Evolutionary conservation across 2,888 invertebrate genomes (phyloP).

Genomic region (Chouioia cunea): DNA sequence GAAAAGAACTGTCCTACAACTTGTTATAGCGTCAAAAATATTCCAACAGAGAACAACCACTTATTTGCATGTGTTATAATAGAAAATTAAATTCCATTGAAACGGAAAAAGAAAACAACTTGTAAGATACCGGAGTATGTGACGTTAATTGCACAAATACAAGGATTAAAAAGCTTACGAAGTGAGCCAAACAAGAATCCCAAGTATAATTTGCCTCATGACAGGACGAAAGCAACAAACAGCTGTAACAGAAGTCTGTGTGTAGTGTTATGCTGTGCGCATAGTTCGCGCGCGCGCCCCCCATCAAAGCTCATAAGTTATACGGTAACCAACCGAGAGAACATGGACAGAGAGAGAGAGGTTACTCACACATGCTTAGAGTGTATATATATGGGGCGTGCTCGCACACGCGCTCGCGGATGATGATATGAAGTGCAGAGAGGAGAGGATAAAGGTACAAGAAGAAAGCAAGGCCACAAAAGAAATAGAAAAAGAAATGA

Average conservation of each 20-base stretch:
- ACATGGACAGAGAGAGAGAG: background rate
- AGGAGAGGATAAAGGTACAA: slow-evolving; percentile 24
- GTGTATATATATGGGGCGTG: slow-evolving; percentile 7
- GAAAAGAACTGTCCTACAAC: no score
- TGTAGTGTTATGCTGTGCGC: background rate
- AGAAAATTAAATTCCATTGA: no score
- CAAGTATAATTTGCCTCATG: slow-evolving; percentile 36
- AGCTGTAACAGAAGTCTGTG: slow-evolving; percentile 5
- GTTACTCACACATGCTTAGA: no score
- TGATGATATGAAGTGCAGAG: slow-evolving; percentile 35
- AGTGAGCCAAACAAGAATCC: no score
- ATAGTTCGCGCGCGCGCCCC: slow-evolving; percentile 49
- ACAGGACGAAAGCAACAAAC: slow-evolving; percentile 38
- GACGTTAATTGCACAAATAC: no score
- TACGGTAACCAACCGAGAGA: slow-evolving; percentile 44
- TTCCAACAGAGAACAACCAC: no score
- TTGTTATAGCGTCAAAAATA: no score
- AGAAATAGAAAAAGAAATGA: background rate
- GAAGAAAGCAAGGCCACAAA: slow-evolving; percentile 23
- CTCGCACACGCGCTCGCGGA: slow-evolving; percentile 18
- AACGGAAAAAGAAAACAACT: no score
- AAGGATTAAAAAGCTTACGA: no score
- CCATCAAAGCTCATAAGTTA: slow-evolving; percentile 61
- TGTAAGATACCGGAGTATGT: no score
- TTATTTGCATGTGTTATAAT: no score